Evolutionary conservation across 2,113 vertebrate genomes (phyloP).

Genomic region (Megalops atlanticus): DNA sequence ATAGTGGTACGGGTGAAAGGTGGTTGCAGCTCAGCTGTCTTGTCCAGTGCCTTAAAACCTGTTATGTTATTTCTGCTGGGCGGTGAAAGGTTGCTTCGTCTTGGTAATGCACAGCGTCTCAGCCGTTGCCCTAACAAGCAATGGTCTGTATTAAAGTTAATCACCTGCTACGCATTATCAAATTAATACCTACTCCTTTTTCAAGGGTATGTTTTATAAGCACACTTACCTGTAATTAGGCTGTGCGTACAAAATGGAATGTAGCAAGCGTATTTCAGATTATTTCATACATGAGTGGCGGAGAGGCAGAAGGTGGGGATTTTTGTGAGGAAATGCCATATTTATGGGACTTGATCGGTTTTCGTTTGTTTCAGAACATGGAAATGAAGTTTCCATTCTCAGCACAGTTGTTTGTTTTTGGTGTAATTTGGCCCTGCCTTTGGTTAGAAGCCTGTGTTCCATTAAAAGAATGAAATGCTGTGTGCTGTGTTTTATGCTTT

Average conservation of each 20-base stretch:
- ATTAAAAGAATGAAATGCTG: slow-evolving; percentile 56
- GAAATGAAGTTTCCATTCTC: slow-evolving; percentile 52
- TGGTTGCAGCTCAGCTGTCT: not conserved
- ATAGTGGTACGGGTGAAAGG: not conserved
- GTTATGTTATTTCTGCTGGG: not conserved
- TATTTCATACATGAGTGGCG: slow-evolving; percentile 15
- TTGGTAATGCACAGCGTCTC: not conserved
- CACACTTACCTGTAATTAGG: not conserved
- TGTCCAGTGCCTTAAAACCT: not conserved
- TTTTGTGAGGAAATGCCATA: slow-evolving; percentile 20
- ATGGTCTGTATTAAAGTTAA: not conserved
- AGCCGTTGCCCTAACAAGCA: not conserved
- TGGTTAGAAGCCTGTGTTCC: slow-evolving; percentile 54
- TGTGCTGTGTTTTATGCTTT: slow-evolving; percentile 54
- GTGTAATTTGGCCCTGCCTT: slow-evolving; percentile 40
- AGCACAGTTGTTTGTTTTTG: slow-evolving; percentile 45
- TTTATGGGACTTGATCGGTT: slow-evolving; percentile 26
- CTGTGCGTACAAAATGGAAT: slow-evolving; percentile 5
- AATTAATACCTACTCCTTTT: slow-evolving; percentile 17
- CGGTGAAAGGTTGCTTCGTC: not conserved
- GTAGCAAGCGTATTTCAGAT: slow-evolving; percentile 14
- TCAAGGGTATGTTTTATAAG: not conserved
- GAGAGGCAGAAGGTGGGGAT: slow-evolving; percentile 3
- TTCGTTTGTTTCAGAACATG: slow-evolving; percentile 43
- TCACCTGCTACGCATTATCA: slow-evolving; percentile 7